phyloP scores from a whole-genome alignment of 2,797 vertebrate genomes.

The Acanthurus leucopareius region DNA sequence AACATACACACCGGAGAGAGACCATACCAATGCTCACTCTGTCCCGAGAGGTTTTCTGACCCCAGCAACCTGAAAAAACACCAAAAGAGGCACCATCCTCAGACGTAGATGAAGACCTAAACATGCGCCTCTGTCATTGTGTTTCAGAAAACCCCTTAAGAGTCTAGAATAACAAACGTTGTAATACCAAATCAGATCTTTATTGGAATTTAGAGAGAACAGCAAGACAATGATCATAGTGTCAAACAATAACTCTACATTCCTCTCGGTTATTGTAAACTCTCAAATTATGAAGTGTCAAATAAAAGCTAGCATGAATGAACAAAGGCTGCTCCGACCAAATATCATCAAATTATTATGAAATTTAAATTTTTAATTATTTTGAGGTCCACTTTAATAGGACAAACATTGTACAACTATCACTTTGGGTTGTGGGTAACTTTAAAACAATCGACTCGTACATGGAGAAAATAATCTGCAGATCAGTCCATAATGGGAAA shows the following conservation, averaged over 20 bases:
- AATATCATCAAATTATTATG: no score
- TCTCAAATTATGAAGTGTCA: neutral
- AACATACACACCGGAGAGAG: slow-evolving; percentile 82
- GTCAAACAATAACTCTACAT: neutral
- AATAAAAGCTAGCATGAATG: neutral
- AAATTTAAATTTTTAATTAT: no score
- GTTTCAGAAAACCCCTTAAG: neutral
- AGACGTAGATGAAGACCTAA: neutral
- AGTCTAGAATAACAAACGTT: neutral
- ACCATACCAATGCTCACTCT: slow-evolving; percentile 73
- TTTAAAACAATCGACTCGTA: no score
- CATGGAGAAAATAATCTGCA: no score
- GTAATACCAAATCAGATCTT: neutral
- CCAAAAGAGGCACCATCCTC: slow-evolving; percentile 76
- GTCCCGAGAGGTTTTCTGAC: slow-evolving; percentile 78
- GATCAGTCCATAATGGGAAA: no score
- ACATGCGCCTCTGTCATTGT: neutral
- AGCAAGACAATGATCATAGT: neutral
- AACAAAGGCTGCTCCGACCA: neutral
- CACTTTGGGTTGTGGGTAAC: no score
- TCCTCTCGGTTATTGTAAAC: no score
- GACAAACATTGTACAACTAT: no score
- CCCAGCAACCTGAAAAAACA: slow-evolving; percentile 83
- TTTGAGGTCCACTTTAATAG: no score
- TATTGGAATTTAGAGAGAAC: neutral